phyloP scores from a whole-genome alignment of 2,888 invertebrate genomes.

The Acanthacorydalis orientalis region DNA sequence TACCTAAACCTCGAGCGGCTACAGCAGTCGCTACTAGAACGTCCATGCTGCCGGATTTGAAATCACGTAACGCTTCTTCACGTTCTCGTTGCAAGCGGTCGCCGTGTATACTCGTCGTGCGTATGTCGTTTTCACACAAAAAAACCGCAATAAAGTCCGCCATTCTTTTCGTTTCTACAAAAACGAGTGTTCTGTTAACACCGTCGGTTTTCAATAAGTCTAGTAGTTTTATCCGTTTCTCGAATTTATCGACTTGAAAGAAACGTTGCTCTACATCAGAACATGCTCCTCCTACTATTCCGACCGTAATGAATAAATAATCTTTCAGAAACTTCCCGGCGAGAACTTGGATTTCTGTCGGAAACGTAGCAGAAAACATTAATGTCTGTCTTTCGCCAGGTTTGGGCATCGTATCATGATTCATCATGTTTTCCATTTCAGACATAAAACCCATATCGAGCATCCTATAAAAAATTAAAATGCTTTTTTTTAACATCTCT shows the following conservation, averaged over 20 bases:
- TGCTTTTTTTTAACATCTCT: not conserved
- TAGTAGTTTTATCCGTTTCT: constrained; percentile 58
- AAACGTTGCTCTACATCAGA: constrained; percentile 75
- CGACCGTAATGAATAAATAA: constrained; percentile 81
- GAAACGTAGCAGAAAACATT: constrained; percentile 69
- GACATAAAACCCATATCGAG: constrained; percentile 55
- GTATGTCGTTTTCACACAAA: constrained; percentile 58
- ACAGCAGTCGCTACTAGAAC: constrained; percentile 91
- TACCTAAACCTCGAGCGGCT: constrained; percentile 77
- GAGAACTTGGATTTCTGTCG: constrained; percentile 53
- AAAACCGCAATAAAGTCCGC: constrained; percentile 81
- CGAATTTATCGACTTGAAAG: constrained; percentile 46
- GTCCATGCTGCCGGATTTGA: constrained; percentile 56
- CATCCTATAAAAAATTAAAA: constrained; percentile 32
- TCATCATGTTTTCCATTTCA: constrained; percentile 38
- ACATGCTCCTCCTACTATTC: constrained; percentile 86
- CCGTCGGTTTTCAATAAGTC: constrained; percentile 45
- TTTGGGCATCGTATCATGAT: constrained; percentile 40
- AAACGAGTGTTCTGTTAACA: constrained; percentile 51
- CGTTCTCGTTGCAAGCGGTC: constrained; percentile 54
- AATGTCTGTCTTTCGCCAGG: constrained; percentile 40
- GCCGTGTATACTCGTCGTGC: constrained; percentile 58
- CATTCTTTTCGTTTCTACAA: constrained; percentile 78
- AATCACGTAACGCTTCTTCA: constrained; percentile 60
- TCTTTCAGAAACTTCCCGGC: constrained; percentile 60